These are phyloP conservation scores for Sterna hirundo DNA, from an alignment of 2,113 vertebrate species.

Conservation along the genomic window DNA sequence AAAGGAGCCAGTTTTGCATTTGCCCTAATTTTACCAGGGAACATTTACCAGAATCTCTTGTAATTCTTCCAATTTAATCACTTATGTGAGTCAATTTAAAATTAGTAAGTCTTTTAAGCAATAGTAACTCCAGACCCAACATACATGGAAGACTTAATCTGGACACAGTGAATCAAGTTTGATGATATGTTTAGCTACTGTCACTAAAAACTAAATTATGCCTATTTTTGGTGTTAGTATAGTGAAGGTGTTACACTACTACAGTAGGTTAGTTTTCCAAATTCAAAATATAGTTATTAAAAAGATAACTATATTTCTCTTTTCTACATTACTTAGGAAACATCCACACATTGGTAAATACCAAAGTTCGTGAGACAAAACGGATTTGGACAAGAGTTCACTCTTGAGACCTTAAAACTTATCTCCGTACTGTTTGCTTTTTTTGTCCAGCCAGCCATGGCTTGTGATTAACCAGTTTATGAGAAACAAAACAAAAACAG, in stretches of 20 bases:
- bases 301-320: neutral
- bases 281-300: neutral
- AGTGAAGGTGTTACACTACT: neutral
- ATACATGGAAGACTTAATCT: accelerated
- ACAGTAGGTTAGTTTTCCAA: neutral
- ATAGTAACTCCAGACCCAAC: neutral
- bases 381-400: neutral
- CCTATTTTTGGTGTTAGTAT: neutral
- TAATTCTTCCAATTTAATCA: neutral
- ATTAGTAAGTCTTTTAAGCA: neutral
- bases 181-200: accelerated
- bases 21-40: neutral
- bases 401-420: neutral
- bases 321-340: neutral
- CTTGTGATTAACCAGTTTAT: neutral
- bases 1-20: neutral
- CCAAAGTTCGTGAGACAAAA: neutral
- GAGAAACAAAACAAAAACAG: neutral
- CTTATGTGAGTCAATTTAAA: neutral
- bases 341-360: neutral
- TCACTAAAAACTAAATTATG: neutral
- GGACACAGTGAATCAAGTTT: neutral
- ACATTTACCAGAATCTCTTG: neutral
- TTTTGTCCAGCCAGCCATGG: neutral
- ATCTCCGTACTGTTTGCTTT: neutral